phyloP scores from a whole-genome alignment of 2,888 invertebrate species.

The Apomyelois bistriatella region DNA sequence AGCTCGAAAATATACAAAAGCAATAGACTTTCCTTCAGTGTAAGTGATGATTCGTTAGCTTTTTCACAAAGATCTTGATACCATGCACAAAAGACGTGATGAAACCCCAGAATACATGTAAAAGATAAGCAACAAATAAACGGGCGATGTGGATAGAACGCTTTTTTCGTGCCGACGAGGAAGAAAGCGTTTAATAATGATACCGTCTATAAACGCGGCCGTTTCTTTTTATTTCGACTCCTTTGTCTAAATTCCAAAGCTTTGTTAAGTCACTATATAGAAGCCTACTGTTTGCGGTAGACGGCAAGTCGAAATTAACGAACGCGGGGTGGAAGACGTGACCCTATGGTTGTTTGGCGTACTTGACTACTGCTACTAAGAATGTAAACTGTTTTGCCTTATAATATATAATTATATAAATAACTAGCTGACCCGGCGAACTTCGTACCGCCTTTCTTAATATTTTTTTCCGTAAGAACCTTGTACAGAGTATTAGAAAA shows the following conservation, averaged over 20 bases:
- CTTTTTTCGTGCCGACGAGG: constrained; percentile 41
- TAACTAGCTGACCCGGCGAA: too few species aligned
- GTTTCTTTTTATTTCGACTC: constrained; percentile 56
- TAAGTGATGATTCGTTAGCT: not conserved
- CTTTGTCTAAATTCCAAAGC: constrained; percentile 44
- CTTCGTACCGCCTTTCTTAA: too few species aligned
- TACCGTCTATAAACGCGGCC: constrained; percentile 50
- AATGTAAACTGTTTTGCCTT: too few species aligned
- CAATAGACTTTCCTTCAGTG: not conserved
- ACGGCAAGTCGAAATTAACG: not conserved
- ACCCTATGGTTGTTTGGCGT: too few species aligned
- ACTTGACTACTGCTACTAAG: too few species aligned
- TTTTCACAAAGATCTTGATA: constrained; percentile 6
- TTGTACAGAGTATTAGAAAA: too few species aligned
- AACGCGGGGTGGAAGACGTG: not conserved
- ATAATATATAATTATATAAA: too few species aligned
- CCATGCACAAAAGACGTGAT: not conserved
- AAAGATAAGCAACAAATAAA: constrained; percentile 21
- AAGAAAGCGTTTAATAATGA: constrained; percentile 62
- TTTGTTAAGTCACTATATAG: constrained; percentile 30
- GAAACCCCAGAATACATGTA: constrained; percentile 13
- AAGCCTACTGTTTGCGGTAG: not conserved
- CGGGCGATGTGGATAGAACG: constrained; percentile 34
- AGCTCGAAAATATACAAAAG: not conserved
- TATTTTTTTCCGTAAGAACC: too few species aligned